Evolutionary conservation across 53 echinoderm and acorn worm genomes (phyloP), one percentile per base, ranked within the genome.

Genomic region (Arbacia lixula): DNA sequence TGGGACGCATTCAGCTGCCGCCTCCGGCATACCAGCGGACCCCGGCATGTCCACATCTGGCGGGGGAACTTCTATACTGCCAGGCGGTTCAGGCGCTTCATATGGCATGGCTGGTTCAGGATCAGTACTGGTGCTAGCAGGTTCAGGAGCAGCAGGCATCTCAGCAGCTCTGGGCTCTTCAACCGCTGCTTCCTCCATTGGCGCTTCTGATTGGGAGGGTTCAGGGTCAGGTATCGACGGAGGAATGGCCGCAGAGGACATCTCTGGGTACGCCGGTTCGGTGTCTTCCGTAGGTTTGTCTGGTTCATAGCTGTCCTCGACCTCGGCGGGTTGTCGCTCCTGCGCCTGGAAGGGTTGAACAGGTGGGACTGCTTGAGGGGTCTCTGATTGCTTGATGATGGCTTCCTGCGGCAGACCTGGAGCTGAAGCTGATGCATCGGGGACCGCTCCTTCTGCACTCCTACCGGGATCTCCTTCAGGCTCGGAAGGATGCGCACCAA

Each of bases 351-450:
- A 39, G 4, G 79, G 79, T 37, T 78, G 79, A 30, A 60, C 60
- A 17, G 58, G 79, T 21, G 36, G 79, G 12, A 53, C 33, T 25
- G 39, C 58, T 29, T 78, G 30, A 26, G 79, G 79, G 6, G 36
- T 78, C 21, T 78, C 42, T 2, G 79, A 78, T 29, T 57, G 58
- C 60, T 78, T 36, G 36, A 40, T 78, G 36, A 78, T 78, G 1
- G 79, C 79, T 60, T 78, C 79, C 41, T 78, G 79, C 19, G 79
- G 79, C 24, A 78, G 79, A 24, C 79, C 79, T 25, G 79, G 79
- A 39, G 79, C 79, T 38, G 79, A 78, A 19, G 79, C 79, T 16
- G 79, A 78, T 14, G 79, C 79, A 78, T 78, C 79, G 5, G 79
- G 79, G 4, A 78, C 79, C 21, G 79, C 60, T 30, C 60, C 79